Base-by-base conservation (phyloP, 1,140 invertebrate species). In the Antheraea pernyi region DNA sequence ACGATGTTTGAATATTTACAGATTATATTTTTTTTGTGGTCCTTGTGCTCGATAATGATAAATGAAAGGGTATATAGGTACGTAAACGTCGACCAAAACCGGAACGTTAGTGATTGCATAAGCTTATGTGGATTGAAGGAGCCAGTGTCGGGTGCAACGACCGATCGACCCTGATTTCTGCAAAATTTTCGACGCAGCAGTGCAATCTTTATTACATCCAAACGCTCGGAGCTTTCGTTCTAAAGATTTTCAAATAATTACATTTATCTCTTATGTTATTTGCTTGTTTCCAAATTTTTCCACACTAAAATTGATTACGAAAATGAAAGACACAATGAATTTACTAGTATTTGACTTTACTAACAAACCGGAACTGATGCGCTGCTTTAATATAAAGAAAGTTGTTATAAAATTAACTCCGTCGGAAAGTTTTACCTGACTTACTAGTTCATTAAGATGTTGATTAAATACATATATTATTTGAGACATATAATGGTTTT, bases 61-160 rank as follows among this genome's bases (percentile, higher is more conserved):
- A 74, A 77, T 74, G 67, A 73, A 77, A 77, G 75, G 71, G 59
- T 62, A 75, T 77, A 53, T 53, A 30, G 78, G 77, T 70, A 75
- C 69, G 68, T 69, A 66, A 72, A 72, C 71, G 69, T 65, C 77
- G 74, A 69, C 70, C 77, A 77, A 83, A 86, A 86, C 86, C 81
- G 80, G 85, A 80, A 82, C 46, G 67, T 70, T 78, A 13, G 42
- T 53, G 68, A 84, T 88, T 88, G 83, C 83, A 85, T 89, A 87
- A 89, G 76, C 74, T 71, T 74, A 78, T 75, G 72, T 83, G 83
- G 77, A 70, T 65, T 79, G 76, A 79, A 73, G 74, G 75, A 81
- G 73, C 79, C 81, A 73, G 77, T 76, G 72, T 67, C 65, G 72
- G 71, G 85, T 74, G 69, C 87, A 83, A 80, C 78, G 84, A 84